Conservation (phyloP, 1,140 invertebrate species). For the Platyscapa corneri region DNA sequence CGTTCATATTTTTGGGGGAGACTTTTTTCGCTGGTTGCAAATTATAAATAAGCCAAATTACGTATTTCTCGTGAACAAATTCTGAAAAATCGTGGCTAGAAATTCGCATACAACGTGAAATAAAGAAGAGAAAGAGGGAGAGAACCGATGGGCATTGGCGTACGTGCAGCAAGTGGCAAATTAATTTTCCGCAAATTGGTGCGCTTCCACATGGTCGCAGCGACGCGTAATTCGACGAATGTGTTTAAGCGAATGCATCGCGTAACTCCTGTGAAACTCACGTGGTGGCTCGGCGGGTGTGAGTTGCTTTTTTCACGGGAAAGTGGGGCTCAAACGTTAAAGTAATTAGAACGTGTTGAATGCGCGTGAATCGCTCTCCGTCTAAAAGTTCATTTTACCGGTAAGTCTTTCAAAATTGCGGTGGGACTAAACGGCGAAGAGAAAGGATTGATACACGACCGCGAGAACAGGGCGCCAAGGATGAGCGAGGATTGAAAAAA, state of each 20-base stretch:
- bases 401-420: slow-evolving; percentile 14
- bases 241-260: neutral
- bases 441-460: neutral
- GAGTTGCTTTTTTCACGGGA: neutral
- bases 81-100: neutral
- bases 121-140: neutral
- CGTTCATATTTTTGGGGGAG: neutral
- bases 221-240: neutral
- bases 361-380: neutral
- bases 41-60: neutral
- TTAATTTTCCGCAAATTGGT: slow-evolving; percentile 41
- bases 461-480: too few species aligned
- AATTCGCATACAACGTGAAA: neutral
- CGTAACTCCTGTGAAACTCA: neutral
- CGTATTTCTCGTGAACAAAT: neutral
- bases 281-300: neutral
- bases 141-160: neutral
- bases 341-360: neutral
- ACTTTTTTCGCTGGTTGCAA: neutral
- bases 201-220: neutral
- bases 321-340: neutral
- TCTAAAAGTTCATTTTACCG: neutral
- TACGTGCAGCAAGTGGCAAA: neutral
- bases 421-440: too few species aligned
- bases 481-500: neutral